Percentiles rank a stretch among this genome's conserved stretches.
Conservation (phyloP, 2,113 vertebrate genomes). For the Panthera leo region DNA sequence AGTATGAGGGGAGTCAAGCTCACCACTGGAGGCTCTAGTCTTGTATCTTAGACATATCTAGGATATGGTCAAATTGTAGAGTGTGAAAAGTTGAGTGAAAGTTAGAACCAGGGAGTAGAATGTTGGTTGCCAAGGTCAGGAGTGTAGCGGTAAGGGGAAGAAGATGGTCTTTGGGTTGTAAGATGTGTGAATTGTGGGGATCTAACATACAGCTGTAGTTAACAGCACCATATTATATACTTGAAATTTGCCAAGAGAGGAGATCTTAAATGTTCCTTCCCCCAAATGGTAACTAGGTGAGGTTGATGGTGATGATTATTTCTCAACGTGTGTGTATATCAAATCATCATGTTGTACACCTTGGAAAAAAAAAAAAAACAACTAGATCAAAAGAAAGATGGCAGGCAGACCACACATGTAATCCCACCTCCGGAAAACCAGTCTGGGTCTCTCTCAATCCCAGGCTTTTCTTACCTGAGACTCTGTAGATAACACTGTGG, state of each 20-base stretch:
- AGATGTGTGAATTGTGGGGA: not conserved
- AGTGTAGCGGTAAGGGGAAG: not conserved
- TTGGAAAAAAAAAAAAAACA: not conserved
- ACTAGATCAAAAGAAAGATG: not conserved
- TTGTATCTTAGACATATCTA: not conserved
- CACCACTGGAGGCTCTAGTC: not conserved
- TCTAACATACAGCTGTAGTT: not conserved
- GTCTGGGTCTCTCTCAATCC: accelerated
- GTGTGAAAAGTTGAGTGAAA: not conserved
- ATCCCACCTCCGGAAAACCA: not conserved
- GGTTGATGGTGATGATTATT: not conserved
- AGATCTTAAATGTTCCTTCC: not conserved
- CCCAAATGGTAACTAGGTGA: not conserved
- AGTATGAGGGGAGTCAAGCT: not conserved
- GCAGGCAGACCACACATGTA: not conserved
- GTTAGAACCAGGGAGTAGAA: not conserved
- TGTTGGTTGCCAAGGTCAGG: not conserved
- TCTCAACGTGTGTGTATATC: too few relatives aligned
- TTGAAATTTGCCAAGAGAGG: not conserved
- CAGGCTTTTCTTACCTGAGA: not conserved
- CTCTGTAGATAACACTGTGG: not conserved
- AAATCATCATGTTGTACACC: not conserved
- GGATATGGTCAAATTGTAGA: not conserved
- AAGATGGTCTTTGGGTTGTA: not conserved
- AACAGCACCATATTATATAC: accelerated